Evolutionary conservation across 2,797 vertebrate species (phyloP).

Genomic region (Podargus strigoides): DNA sequence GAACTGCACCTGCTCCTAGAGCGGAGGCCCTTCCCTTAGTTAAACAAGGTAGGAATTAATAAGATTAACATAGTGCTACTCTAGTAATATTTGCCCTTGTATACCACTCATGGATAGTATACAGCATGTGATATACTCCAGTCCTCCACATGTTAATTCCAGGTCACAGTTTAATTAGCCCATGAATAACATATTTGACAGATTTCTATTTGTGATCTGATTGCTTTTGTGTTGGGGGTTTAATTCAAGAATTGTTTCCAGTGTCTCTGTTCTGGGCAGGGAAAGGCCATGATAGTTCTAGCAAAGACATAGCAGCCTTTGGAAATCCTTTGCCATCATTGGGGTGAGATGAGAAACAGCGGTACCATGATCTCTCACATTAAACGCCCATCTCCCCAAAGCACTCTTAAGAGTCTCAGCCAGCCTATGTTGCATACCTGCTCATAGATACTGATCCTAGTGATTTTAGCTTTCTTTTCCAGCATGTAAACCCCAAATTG

Average conservation of each 20-base stretch:
- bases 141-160: conserved; percentile 38
- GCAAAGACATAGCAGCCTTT: conserved; percentile 37
- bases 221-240: conserved; percentile 55
- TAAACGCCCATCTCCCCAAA: neutral
- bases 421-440: neutral
- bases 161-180: conserved; percentile 34
- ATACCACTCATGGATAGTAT: conserved; percentile 38
- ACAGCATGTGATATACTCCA: conserved; percentile 10
- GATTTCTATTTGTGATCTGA: conserved; percentile 15
- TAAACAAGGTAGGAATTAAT: conserved; percentile 59
- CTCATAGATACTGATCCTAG: neutral
- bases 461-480: conserved; percentile 15
- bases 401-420: neutral
- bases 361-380: neutral
- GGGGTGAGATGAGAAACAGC: neutral
- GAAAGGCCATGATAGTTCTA: neutral
- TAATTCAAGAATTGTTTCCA: neutral
- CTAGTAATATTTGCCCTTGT: conserved; percentile 31
- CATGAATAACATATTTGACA: conserved; percentile 37
- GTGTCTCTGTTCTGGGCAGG: neutral
- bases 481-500: conserved; percentile 13
- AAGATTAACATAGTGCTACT: conserved; percentile 36
- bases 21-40: neutral
- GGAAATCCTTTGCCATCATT: neutral
- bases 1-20: neutral